Conservation (phyloP, 2,797 vertebrate genomes). For the Ctenosaura bakeri region DNA sequence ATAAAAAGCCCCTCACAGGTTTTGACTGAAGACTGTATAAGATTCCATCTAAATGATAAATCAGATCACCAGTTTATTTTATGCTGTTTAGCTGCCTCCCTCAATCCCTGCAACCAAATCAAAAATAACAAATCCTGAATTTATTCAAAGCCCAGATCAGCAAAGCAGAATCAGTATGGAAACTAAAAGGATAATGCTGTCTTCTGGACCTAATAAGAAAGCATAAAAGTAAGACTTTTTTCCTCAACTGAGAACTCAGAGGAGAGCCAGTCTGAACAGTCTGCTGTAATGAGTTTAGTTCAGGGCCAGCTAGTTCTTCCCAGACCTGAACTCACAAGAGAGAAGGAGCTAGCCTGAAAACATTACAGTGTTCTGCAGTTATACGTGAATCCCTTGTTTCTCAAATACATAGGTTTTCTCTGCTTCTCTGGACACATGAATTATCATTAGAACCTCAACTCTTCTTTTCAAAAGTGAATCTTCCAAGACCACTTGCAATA, state of each 20-base stretch:
- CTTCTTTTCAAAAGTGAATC: neutral
- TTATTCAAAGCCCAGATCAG: slow-evolving; percentile 10
- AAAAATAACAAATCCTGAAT: neutral
- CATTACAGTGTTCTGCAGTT: neutral
- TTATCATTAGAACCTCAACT: neutral
- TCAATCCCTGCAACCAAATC: neutral
- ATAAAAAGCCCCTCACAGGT: neutral
- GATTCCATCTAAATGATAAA: slow-evolving; percentile 11
- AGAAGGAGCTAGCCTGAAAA: neutral
- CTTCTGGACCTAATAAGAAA: neutral
- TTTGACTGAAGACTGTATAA: neutral
- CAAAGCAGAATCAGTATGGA: neutral
- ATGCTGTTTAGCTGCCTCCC: neutral
- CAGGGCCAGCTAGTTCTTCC: neutral
- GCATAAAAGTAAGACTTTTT: neutral
- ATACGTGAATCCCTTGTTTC: neutral
- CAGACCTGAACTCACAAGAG: neutral
- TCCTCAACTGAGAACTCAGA: neutral
- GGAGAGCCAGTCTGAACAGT: neutral
- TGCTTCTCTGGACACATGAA: neutral
- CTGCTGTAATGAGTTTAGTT: neutral
- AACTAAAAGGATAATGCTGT: neutral
- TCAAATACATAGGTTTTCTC: neutral
- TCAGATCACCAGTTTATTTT: neutral
- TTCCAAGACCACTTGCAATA: neutral